Evolutionary conservation across 2,113 vertebrate genomes (phyloP).

Genomic region (Ictidomys tridecemlineatus): DNA sequence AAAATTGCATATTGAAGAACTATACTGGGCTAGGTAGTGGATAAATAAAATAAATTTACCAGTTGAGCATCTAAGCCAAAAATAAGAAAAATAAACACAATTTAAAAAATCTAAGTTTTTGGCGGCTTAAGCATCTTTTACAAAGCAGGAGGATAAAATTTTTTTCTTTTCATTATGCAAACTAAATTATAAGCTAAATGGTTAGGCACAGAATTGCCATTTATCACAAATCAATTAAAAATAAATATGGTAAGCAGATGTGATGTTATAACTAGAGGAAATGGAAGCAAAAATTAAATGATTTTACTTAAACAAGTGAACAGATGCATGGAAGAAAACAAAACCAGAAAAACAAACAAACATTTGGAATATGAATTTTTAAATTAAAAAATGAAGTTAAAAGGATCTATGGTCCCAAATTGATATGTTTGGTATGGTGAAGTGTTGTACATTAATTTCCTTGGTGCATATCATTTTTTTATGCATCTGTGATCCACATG

Average conservation of each 20-base stretch:
- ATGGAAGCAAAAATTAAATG: slow-evolving; percentile 80
- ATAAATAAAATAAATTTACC: neutral
- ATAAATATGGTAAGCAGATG: slow-evolving; percentile 84
- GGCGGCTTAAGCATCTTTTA: neutral
- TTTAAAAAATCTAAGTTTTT: neutral
- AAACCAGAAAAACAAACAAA: slow-evolving; percentile 86
- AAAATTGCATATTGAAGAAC: neutral
- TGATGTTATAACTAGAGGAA: slow-evolving; percentile 83
- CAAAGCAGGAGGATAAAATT: neutral
- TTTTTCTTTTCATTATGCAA: neutral
- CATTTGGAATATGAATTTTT: slow-evolving; percentile 69
- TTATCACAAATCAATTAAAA: slow-evolving; percentile 77
- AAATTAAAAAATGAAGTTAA: slow-evolving; percentile 43
- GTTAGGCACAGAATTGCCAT: slow-evolving; percentile 50
- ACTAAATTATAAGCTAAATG: slow-evolving; percentile 33
- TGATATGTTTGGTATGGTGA: neutral
- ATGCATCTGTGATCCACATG: slow-evolving; percentile 56
- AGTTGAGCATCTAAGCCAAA: neutral
- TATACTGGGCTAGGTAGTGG: neutral
- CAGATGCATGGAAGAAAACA: slow-evolving; percentile 86
- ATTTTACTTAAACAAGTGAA: slow-evolving; percentile 85
- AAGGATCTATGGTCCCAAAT: slow-evolving; percentile 11
- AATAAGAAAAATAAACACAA: neutral
- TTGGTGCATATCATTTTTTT: slow-evolving; percentile 50
- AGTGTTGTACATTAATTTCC: neutral